Base-by-base conservation (phyloP, 2,797 vertebrate genomes). In the Acanthiza pusilla region DNA sequence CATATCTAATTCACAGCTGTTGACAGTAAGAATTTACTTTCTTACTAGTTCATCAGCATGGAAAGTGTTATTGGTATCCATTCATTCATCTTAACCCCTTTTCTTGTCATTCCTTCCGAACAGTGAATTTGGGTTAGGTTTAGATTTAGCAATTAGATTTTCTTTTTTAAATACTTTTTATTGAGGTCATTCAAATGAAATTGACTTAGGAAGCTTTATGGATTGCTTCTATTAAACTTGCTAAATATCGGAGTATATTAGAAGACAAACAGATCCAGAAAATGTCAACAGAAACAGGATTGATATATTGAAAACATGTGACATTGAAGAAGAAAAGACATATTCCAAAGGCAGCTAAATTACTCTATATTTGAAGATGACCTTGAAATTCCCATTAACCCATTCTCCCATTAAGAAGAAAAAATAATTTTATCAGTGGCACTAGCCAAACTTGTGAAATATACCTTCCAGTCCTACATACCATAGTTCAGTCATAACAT, bases 371-470 rank as follows among this genome's bases (percentile, higher is more conserved):
- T 78, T 73, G 73, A 85, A 40, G 67, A 88, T 76, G 87, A 94
- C 89, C 94, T 93, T 95, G 87, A 91, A 75, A 38, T 70, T 82
- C 26, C 47, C 43, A 84, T 32, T 91, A 92, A 88, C 62, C 40
- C 40, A 81, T 65, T 94, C 94, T 78, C 77, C 36, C 55, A 83
- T 21, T 47, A 72, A 40, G 36, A 89, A 55, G 32, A 36, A 89
- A 82, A 92, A 73, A 48, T 48, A n/a, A 85, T 89, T 89, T 80
- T 34, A 1, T 26, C 71, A 78, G 55, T n/a, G 14, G 61, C 27
- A 51, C 30, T 11, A 58, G 55, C 48, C 32, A 45, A 48, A 55
- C 43, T 62, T 34, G 40, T 63, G 63, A 93, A 89, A 85, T 25
- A 47, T 7, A 58, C 47, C 48, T 75, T 85, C 54, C 62, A 38